Base-by-base conservation (phyloP, 2,113 vertebrate species). In the Megalops atlanticus region DNA sequence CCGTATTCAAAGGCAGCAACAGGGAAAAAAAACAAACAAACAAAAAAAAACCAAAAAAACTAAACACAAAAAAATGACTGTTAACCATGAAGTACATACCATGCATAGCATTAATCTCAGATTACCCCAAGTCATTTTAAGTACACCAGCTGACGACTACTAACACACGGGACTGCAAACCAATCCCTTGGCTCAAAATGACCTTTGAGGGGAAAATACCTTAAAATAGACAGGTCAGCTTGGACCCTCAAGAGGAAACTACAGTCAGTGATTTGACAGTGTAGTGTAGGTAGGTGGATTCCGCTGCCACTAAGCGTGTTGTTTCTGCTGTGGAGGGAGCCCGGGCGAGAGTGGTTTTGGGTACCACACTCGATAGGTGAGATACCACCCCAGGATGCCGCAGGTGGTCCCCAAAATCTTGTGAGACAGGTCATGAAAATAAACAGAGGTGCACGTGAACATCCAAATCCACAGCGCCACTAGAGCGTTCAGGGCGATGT, bases 401-500 rank as follows among this genome's bases (percentile, higher is more conserved):
- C 92, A 94, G 0, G 88, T 31, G 8, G 95, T 96, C 12, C 98
- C 98, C 0, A 97, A 87, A 1, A 97, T 16, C 88, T 99, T 99
- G 69, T 99, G 95, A 31, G 84, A 90, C 0, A 90, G 78, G 76
- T 96, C 78, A 8, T 99, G 98, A 89, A 99, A 99, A 87, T 99
- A 99, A 33, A 99, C 45, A 0, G 97, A 95, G 0, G 98, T 99
- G 80, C 93, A 98, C 7, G 89, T 81, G 73, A 99, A 98, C 98
- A 99, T 99, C 91, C 91, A 96, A 78, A 98, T 78, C 97, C 98
- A 99, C 2, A 98, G 83, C 8, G 88, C 0, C 2, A 93, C 81
- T 35, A 99, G 89, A 15, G 87, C 77, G 78, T 96, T 96, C 84
- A 99, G 89, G 21, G 94, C 93, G 4, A 98, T 84, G 0, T 96